A percentile compares a stretch with the other conserved stretches of the same genome.
Conservation (phyloP, 2,113 vertebrate species). For the Paralichthys olivaceus region DNA sequence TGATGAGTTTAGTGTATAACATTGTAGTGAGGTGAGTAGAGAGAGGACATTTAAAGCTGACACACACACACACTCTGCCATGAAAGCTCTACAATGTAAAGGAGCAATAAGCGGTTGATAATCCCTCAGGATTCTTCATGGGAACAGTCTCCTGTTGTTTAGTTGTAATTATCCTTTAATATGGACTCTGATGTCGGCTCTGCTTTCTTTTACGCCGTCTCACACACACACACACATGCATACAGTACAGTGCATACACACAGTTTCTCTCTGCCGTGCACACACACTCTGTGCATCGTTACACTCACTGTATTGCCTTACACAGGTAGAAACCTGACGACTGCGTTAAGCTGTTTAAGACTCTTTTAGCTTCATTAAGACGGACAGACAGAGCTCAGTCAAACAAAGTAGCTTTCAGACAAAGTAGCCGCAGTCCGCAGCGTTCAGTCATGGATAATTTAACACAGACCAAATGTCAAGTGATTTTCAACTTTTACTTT, state of each 20-base stretch:
- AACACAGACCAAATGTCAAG: conserved; percentile 80
- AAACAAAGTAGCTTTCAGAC: conserved; percentile 83
- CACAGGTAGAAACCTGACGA: conserved; percentile 85
- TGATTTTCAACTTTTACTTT: conserved; percentile 74
- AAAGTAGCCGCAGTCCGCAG: conserved; percentile 75
- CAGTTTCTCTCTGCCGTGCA: conserved; percentile 2
- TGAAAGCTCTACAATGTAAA: conserved; percentile 52
- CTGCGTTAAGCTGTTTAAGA: conserved; percentile 85
- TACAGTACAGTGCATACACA: conserved; percentile 45
- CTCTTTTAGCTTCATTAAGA: conserved; percentile 86
- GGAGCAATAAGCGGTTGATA: conserved; percentile 72
- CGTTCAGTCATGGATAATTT: conserved; percentile 78
- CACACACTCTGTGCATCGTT: conserved; percentile 79
- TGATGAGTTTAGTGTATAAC: background rate
- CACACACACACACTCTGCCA: background rate
- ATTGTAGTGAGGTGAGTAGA: background rate
- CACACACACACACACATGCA: conserved; percentile 7
- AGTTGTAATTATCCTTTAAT: conserved; percentile 85
- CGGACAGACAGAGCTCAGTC: conserved; percentile 69
- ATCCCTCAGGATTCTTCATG: conserved; percentile 70
- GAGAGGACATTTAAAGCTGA: background rate
- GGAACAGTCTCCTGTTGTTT: conserved; percentile 80
- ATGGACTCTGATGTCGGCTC: conserved; percentile 81
- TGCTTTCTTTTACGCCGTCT: conserved; percentile 49
- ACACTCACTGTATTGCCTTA: conserved; percentile 85